These are phyloP conservation scores for roundworm (Caenorhabditis elegans) DNA, from an alignment of 1,140 invertebrate genomes.

Conservation along the genomic window WBcel235 BX284606.5:16878001-16878500, in stretches of 20 bases:
- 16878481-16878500: no score
- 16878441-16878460: slow-evolving; percentile 75
- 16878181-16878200: slow-evolving; percentile 47
- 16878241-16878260: slow-evolving; percentile 43
- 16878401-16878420: slow-evolving; percentile 79
- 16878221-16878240: slow-evolving; percentile 50
- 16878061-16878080: no score
- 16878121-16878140: no score
- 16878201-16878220: slow-evolving; percentile 28
- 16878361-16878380: slow-evolving; percentile 78
- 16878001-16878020: no score
- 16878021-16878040: no score
- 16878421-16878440: slow-evolving; percentile 76
- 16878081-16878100: no score
- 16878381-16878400: slow-evolving; percentile 76
- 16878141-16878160: neutral
- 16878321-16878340: neutral
- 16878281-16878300: neutral
- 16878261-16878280: neutral
- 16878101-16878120: no score
- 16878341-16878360: slow-evolving; percentile 20
- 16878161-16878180: slow-evolving; percentile 36
- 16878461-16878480: no score
- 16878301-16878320: slow-evolving; percentile 7
- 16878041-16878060: no score